These are phyloP conservation scores for Mesorhabditis belari DNA, from an alignment of 2,888 invertebrate species.

Conservation along the genomic window DNA sequence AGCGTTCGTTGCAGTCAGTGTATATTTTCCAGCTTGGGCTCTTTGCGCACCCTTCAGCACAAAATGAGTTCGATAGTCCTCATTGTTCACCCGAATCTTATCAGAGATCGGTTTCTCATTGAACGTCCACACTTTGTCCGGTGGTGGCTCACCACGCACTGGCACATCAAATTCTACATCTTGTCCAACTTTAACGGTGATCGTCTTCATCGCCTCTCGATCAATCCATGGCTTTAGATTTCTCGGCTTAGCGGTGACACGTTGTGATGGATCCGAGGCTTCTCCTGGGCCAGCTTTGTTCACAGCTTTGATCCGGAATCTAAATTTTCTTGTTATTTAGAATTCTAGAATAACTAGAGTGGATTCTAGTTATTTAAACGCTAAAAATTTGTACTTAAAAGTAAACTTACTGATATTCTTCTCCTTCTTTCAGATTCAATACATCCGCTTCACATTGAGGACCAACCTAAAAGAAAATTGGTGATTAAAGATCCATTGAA, in stretches of 20 bases:
- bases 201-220: slow-evolving; percentile 54
- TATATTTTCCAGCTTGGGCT: slow-evolving; percentile 78
- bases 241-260: slow-evolving; percentile 86
- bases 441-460: slow-evolving; percentile 62
- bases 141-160: slow-evolving; percentile 58
- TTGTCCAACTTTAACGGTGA: slow-evolving; percentile 58
- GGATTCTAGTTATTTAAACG: too few relatives aligned
- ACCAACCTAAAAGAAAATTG: slow-evolving; percentile 17
- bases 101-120: slow-evolving; percentile 39
- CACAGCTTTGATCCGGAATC: slow-evolving; percentile 80
- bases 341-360: too few relatives aligned
- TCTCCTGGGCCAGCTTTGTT: slow-evolving; percentile 92
- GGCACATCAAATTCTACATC: slow-evolving; percentile 56
- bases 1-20: slow-evolving; percentile 71
- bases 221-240: slow-evolving; percentile 61
- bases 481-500: not conserved
- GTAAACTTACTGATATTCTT: slow-evolving; percentile 86
- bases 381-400: too few relatives aligned
- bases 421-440: slow-evolving; percentile 80
- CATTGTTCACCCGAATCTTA: slow-evolving; percentile 67
- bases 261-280: slow-evolving; percentile 83
- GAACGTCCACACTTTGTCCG: slow-evolving; percentile 56
- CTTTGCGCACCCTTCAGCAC: slow-evolving; percentile 74
- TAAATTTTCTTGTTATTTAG: too few relatives aligned
- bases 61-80: slow-evolving; percentile 84